Conservation (phyloP, 2,797 vertebrate genomes). For the Acestrorhynchus altus region DNA sequence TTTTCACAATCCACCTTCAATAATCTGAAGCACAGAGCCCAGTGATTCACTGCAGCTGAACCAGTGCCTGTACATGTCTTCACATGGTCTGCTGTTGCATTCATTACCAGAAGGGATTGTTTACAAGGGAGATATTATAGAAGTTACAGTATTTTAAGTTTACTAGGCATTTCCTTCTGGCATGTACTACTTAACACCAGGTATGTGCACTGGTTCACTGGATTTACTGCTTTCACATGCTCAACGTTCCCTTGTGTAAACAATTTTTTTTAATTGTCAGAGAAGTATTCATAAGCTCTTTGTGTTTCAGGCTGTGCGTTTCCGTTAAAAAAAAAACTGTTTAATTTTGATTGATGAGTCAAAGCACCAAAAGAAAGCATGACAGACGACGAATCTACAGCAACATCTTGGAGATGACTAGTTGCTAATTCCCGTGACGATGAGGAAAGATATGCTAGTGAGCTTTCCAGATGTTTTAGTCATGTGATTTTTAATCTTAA, state of each 20-base stretch:
- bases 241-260: not conserved
- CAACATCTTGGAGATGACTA: not conserved
- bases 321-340: not conserved
- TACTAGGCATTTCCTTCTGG: not conserved
- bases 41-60: not conserved
- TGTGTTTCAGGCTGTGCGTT: not conserved
- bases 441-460: constrained; percentile 19
- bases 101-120: not conserved
- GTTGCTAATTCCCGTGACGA: constrained; percentile 12
- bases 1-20: constrained; percentile 2
- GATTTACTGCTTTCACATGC: not conserved
- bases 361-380: not conserved
- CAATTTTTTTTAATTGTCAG: no score
- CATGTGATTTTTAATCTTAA: not conserved
- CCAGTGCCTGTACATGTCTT: not conserved
- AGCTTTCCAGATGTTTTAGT: constrained; percentile 8
- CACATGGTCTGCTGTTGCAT: not conserved
- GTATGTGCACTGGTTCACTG: not conserved
- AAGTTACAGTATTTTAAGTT: not conserved
- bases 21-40: not conserved
- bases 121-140: not conserved
- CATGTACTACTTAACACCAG: not conserved
- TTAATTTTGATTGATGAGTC: not conserved
- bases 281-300: not conserved
- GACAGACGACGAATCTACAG: constrained; percentile 18